Evolutionary conservation across 2,113 vertebrate species (phyloP).

Genomic region (Gavialis gangeticus): DNA sequence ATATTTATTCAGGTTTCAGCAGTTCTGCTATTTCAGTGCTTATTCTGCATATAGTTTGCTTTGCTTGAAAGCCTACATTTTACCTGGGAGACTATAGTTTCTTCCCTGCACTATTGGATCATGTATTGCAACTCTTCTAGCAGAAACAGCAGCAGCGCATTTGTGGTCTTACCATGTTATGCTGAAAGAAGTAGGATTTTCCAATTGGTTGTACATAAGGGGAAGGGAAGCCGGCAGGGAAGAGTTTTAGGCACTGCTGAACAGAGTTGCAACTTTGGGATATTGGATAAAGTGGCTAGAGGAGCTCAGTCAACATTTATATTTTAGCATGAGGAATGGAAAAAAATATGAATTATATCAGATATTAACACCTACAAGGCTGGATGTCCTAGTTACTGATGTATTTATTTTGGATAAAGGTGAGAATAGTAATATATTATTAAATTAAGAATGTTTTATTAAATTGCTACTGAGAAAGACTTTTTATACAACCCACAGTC

Average conservation of each 20-base stretch:
- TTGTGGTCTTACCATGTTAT: not conserved
- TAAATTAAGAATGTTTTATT: not conserved
- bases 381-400: not conserved
- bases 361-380: not conserved
- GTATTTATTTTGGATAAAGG: not conserved
- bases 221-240: not conserved
- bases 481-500: not conserved
- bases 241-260: not conserved
- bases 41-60: not conserved
- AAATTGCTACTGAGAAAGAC: not conserved
- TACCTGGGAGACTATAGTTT: not conserved
- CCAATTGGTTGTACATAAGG: not conserved
- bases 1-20: not conserved
- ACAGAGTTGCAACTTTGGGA: not conserved
- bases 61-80: not conserved
- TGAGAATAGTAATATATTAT: not conserved
- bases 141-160: not conserved
- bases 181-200: not conserved
- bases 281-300: rapidly evolving
- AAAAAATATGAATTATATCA: not conserved
- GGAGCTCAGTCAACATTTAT: not conserved
- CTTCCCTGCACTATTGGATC: not conserved
- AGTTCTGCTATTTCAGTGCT: not conserved
- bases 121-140: not conserved
- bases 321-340: not conserved